Evolutionary conservation across 2,797 vertebrate species (phyloP).

Genomic region (Spinus olivaceus): DNA sequence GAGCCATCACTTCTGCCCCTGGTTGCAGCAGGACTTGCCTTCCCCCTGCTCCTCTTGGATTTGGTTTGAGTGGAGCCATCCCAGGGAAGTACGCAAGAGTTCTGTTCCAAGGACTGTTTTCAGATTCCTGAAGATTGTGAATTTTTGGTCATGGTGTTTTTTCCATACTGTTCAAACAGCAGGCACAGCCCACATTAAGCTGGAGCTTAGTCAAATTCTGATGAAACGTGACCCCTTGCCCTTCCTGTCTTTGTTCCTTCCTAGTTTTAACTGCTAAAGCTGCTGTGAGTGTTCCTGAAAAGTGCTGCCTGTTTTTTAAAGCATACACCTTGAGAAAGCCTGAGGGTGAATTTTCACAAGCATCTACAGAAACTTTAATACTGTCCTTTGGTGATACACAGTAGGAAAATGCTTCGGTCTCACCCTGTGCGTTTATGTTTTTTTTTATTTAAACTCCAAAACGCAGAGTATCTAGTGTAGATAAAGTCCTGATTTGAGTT

Average conservation of each 20-base stretch:
- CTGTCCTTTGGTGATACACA: not conserved
- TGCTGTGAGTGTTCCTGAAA: slow-evolving; percentile 70
- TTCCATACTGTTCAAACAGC: slow-evolving; percentile 19
- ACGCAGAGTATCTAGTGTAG: not conserved
- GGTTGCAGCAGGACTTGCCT: not conserved
- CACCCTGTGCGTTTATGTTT: not conserved
- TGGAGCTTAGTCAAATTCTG: slow-evolving; percentile 54
- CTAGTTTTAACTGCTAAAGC: slow-evolving; percentile 56
- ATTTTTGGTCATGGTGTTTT: slow-evolving; percentile 5
- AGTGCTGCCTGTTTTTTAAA: slow-evolving; percentile 51
- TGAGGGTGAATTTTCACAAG: slow-evolving; percentile 1
- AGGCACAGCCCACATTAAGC: slow-evolving; percentile 26
- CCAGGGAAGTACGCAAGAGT: not conserved
- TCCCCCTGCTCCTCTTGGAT: not conserved
- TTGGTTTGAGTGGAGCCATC: not conserved
- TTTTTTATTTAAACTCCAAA: not conserved
- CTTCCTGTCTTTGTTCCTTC: slow-evolving; percentile 76
- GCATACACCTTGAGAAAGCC: not conserved
- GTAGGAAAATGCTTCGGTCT: not conserved
- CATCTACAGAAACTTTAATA: not conserved
- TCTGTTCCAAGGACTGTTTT: not conserved
- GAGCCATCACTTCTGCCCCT: not conserved
- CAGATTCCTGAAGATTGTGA: not conserved
- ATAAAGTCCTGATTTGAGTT: not conserved
- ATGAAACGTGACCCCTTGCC: slow-evolving; percentile 57